A percentile compares a stretch with the other conserved stretches of the same genome.
Evolutionary conservation across 2,113 vertebrate species (phyloP).

Genomic region (Alethe castanea): DNA sequence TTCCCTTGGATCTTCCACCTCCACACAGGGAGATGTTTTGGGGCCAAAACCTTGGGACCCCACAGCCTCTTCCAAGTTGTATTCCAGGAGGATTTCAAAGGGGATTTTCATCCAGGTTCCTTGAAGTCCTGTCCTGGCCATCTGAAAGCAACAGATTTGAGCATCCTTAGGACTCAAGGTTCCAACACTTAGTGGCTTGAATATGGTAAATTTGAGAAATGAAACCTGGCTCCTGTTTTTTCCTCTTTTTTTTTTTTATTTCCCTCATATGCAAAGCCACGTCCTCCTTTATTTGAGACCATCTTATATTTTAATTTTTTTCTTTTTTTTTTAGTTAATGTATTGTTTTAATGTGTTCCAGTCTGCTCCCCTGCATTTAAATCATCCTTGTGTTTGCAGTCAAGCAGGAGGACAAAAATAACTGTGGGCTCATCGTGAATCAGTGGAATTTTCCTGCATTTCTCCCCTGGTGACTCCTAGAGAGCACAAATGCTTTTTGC

Average conservation of each 20-base stretch:
- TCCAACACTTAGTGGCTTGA: background rate
- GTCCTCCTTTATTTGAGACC: background rate
- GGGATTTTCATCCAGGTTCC: background rate
- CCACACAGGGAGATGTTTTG: background rate
- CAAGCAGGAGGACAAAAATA: constrained; percentile 58
- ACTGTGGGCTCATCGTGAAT: constrained; percentile 19
- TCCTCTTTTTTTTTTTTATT: background rate
- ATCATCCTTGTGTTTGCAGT: constrained; percentile 40
- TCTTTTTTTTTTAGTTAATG: background rate
- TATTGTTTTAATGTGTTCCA: background rate
- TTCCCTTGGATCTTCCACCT: background rate
- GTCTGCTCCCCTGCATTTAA: constrained; percentile 21
- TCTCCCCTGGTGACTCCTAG: constrained; percentile 47
- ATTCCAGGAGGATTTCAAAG: background rate
- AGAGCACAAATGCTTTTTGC: constrained; percentile 23
- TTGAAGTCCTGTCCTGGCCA: background rate
- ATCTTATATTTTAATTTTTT: background rate
- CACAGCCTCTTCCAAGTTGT: background rate
- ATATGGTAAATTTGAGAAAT: background rate
- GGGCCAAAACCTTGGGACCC: background rate
- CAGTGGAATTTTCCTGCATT: constrained; percentile 72
- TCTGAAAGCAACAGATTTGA: background rate
- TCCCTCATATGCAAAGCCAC: background rate
- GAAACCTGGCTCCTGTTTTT: background rate
- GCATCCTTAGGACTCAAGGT: background rate